Percentiles rank a stretch among this genome's conserved stretches.
phyloP scores from a whole-genome alignment of 2,888 invertebrate genomes.

The Hipparchia semele region DNA sequence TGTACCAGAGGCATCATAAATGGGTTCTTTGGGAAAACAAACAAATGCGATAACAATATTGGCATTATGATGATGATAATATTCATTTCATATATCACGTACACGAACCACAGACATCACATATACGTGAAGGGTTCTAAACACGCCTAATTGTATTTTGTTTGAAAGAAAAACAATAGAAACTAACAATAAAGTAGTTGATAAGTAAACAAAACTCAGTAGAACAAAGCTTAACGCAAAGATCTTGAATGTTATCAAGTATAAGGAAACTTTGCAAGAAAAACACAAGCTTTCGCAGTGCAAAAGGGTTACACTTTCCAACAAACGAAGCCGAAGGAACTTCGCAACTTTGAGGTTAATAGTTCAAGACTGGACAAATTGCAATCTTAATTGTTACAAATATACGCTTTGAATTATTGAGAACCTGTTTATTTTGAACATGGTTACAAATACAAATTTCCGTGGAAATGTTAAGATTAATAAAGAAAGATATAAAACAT shows the following conservation, averaged over 20 bases:
- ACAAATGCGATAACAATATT: neutral
- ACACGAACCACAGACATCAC: neutral
- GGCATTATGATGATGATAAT: neutral
- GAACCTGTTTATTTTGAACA: neutral
- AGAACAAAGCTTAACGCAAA: slow-evolving; percentile 8
- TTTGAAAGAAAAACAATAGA: neutral
- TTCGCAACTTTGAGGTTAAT: neutral
- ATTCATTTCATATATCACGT: too few relatives aligned
- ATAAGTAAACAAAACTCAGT: slow-evolving; percentile 18
- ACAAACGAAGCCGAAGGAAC: neutral
- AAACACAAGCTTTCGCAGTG: slow-evolving; percentile 23
- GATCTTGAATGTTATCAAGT: slow-evolving; percentile 17
- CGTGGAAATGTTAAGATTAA: neutral
- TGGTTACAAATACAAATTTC: neutral
- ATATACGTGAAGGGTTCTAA: neutral
- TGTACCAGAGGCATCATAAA: neutral
- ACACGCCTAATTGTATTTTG: neutral
- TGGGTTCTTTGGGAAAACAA: neutral
- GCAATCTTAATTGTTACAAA: neutral
- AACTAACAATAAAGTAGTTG: slow-evolving; percentile 6
- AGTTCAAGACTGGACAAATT: slow-evolving; percentile 1
- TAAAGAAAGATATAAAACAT: too few relatives aligned
- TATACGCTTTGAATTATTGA: neutral
- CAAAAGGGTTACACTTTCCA: slow-evolving; percentile 24
- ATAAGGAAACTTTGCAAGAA: slow-evolving; percentile 25